A percentile compares a stretch with the other conserved stretches of the same genome.
These are phyloP conservation scores for Xestia c-nigrum DNA, from an alignment of 2,888 invertebrate species.

Conservation along the genomic window DNA sequence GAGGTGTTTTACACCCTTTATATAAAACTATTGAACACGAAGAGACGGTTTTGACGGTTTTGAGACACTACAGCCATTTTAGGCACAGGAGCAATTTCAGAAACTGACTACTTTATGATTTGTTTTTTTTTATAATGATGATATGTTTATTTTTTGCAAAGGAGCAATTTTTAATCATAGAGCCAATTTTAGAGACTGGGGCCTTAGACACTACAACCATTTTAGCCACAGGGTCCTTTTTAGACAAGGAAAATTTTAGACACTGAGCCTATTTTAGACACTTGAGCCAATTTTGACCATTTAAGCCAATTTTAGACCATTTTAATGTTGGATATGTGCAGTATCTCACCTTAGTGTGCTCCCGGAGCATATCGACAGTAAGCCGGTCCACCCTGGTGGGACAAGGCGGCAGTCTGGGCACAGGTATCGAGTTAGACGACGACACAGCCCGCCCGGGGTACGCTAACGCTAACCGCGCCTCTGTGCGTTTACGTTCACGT, in stretches of 20 bases:
- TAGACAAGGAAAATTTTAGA: not conserved
- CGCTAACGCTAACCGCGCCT: conserved; percentile 94
- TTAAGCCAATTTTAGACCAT: not conserved
- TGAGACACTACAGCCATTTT: no score
- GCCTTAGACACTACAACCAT: no score
- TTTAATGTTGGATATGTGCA: not conserved
- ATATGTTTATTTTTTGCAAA: no score
- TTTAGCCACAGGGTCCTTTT: no score
- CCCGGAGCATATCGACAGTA: conserved; percentile 94
- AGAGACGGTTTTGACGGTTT: no score
- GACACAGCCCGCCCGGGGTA: conserved; percentile 95
- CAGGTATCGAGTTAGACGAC: conserved; percentile 93
- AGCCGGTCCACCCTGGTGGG: conserved; percentile 95
- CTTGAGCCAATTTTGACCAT: not conserved
- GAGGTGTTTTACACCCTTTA: no score
- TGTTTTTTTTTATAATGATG: no score
- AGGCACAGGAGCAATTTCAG: no score
- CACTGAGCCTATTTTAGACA: not conserved
- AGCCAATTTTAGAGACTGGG: no score
- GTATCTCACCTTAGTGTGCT: conserved; percentile 92
- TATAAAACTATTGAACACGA: no score
- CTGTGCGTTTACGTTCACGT: conserved; percentile 95
- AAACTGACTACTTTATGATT: no score
- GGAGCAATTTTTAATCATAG: no score
- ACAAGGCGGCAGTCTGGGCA: conserved; percentile 94